These are phyloP conservation scores for Microcebus murinus DNA, from an alignment of 2,113 vertebrate genomes.

Conservation along the genomic window DNA sequence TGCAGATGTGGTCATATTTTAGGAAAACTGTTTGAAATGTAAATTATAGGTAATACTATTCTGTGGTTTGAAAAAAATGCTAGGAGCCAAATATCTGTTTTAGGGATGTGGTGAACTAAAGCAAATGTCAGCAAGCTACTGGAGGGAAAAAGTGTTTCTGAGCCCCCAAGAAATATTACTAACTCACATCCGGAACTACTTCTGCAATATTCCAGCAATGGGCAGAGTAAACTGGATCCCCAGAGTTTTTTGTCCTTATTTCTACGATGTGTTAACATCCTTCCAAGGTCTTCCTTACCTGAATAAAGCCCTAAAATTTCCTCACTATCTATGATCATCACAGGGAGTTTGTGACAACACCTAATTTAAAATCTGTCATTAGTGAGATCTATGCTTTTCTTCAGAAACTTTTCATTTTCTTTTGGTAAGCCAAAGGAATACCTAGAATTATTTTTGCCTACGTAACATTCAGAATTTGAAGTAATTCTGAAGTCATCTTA, in stretches of 20 bases:
- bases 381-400: background rate
- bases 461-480: constrained; percentile 36
- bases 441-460: constrained; percentile 24
- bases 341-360: background rate
- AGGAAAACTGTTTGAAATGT: constrained; percentile 76
- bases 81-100: constrained; percentile 69
- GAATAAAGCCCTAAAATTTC: background rate
- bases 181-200: background rate
- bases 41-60: constrained; percentile 69
- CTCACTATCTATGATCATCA: background rate
- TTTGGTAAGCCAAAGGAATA: background rate
- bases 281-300: background rate
- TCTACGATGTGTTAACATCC: background rate
- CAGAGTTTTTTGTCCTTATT: background rate
- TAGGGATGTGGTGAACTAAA: constrained; percentile 43
- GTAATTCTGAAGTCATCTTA: constrained; percentile 24
- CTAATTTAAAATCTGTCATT: background rate
- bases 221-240: background rate
- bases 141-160: background rate
- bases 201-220: background rate
- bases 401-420: background rate
- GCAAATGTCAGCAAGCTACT: constrained; percentile 37
- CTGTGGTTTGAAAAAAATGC: constrained; percentile 54
- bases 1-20: constrained; percentile 59
- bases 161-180: background rate